Evolutionary conservation across 2,797 vertebrate genomes (phyloP).

Genomic region (Nasua narica): DNA sequence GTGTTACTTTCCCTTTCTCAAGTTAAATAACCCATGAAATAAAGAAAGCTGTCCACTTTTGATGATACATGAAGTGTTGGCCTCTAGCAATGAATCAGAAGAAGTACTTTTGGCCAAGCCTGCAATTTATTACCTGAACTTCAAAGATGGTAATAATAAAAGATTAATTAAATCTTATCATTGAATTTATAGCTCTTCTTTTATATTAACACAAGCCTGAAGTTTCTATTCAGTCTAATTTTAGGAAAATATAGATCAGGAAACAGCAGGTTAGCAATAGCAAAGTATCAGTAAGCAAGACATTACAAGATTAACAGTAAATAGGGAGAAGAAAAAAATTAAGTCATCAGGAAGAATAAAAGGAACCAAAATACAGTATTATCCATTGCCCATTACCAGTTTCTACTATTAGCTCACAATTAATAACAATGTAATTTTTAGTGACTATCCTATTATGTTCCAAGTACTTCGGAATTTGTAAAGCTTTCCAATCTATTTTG

Average conservation of each 20-base stretch:
- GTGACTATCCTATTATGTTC: slow-evolving; percentile 34
- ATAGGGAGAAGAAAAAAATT: slow-evolving; percentile 70
- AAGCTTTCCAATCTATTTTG: background rate
- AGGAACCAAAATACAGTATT: slow-evolving; percentile 29
- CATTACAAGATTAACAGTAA: slow-evolving; percentile 70
- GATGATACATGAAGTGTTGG: slow-evolving; percentile 87
- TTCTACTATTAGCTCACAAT: slow-evolving; percentile 61
- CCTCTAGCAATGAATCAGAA: slow-evolving; percentile 84
- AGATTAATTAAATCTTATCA: slow-evolving; percentile 87
- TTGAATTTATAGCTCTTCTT: slow-evolving; percentile 80
- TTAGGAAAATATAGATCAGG: slow-evolving; percentile 64
- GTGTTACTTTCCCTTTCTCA: slow-evolving; percentile 87
- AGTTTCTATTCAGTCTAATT: slow-evolving; percentile 82
- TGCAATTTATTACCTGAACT: slow-evolving; percentile 84
- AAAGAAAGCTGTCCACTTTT: slow-evolving; percentile 88
- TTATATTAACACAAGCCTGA: slow-evolving; percentile 78
- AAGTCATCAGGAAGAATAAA: slow-evolving; percentile 68
- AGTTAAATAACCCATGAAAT: slow-evolving; percentile 90
- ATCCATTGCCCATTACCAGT: slow-evolving; percentile 49
- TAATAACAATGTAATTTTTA: slow-evolving; percentile 48
- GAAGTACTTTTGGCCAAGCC: slow-evolving; percentile 82
- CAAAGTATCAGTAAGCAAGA: slow-evolving; percentile 71
- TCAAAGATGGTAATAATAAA: slow-evolving; percentile 86
- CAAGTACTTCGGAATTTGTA: background rate
- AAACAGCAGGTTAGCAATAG: slow-evolving; percentile 75